These are phyloP conservation scores for Oreohelix idahoensis DNA, from an alignment of 1,140 invertebrate genomes.

Conservation along the genomic window DNA sequence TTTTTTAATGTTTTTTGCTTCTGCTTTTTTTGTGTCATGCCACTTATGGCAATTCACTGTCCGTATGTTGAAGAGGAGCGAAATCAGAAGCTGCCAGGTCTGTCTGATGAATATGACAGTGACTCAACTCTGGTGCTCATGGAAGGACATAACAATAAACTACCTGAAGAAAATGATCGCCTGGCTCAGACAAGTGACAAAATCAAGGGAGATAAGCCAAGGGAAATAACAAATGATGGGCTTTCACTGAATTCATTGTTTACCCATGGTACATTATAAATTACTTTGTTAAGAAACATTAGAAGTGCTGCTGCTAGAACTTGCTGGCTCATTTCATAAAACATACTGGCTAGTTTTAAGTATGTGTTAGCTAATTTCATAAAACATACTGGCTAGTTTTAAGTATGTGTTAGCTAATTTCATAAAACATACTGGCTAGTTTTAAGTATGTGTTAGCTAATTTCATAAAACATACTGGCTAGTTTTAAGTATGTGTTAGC, in stretches of 20 bases:
- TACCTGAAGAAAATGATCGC: not conserved
- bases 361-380: no score
- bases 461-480: no score
- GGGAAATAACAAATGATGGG: not conserved
- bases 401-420: no score
- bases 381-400: no score
- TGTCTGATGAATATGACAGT: conserved; percentile 26
- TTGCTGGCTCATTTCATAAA: not conserved
- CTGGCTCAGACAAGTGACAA: not conserved
- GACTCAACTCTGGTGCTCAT: conserved; percentile 39
- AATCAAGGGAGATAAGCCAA: not conserved
- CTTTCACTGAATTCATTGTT: not conserved
- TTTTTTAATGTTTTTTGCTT: no score
- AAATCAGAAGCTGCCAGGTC: conserved; percentile 30
- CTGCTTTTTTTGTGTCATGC: no score
- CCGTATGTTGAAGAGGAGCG: not conserved
- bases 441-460: no score
- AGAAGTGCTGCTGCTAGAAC: not conserved
- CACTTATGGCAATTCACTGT: not conserved
- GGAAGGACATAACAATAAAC: not conserved
- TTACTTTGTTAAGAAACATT: not conserved
- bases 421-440: no score
- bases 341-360: no score
- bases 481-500: no score
- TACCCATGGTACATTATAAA: not conserved